phyloP scores from a whole-genome alignment of 2,888 invertebrate species.

The Monoplex corrugatus region DNA sequence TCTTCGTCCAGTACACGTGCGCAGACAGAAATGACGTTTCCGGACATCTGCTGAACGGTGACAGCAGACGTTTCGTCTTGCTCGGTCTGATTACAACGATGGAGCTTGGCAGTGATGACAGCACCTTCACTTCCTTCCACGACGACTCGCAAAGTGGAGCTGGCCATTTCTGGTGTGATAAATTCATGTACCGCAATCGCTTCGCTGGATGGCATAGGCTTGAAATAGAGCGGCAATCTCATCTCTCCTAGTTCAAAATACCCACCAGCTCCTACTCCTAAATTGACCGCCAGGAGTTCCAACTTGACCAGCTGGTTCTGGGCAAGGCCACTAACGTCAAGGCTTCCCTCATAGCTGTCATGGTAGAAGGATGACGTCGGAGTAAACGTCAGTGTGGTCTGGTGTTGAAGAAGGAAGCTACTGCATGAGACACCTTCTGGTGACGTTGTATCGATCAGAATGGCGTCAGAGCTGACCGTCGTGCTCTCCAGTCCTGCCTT shows the following conservation, averaged over 20 bases:
- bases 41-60: constrained; percentile 54
- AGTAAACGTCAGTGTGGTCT: background rate
- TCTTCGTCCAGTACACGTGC: constrained; percentile 52
- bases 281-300: no score
- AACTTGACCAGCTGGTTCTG: no score
- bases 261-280: no score
- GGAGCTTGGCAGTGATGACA: background rate
- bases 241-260: no score
- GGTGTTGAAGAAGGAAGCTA: background rate
- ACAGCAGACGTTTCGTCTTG: no score
- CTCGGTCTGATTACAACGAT: background rate
- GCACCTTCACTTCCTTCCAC: constrained; percentile 24
- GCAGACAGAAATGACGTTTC: constrained; percentile 45
- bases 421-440: constrained; percentile 55
- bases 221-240: no score
- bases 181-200: background rate
- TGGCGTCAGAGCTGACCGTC: constrained; percentile 46
- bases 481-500: constrained; percentile 60
- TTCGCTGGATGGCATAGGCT: background rate
- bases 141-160: background rate
- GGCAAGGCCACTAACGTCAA: no score
- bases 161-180: no score
- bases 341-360: constrained; percentile 18
- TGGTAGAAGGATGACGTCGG: background rate
- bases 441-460: constrained; percentile 58